Conservation (phyloP, 2,888 invertebrate species). For the Syritta pipiens region DNA sequence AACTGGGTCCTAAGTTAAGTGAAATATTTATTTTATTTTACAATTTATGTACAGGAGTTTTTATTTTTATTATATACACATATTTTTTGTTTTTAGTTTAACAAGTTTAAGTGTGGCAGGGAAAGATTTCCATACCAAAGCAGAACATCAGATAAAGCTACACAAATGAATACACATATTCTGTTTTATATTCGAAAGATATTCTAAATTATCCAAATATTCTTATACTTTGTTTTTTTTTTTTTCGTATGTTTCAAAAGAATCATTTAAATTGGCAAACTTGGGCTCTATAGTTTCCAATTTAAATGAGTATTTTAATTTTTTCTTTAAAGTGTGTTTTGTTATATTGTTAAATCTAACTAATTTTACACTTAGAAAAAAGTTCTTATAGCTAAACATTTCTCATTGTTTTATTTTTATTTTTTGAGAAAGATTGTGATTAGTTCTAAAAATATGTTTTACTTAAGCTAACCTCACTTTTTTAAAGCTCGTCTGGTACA, state of each 20-base stretch:
- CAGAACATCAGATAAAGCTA: too few relatives aligned
- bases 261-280: conserved; percentile 78
- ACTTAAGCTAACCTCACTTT: not conserved
- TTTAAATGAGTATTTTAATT: conserved; percentile 74
- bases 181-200: too few relatives aligned
- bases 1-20: too few relatives aligned
- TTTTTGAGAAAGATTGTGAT: too few relatives aligned
- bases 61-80: conserved; percentile 1
- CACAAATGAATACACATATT: too few relatives aligned
- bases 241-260: conserved; percentile 28
- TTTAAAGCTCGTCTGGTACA: conserved; percentile 8
- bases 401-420: too few relatives aligned
- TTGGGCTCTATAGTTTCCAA: conserved; percentile 79
- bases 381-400: too few relatives aligned
- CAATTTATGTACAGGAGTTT: conserved; percentile 20
- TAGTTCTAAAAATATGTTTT: not conserved
- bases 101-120: not conserved
- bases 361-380: not conserved
- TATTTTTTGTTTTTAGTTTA: not conserved
- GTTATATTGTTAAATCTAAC: conserved; percentile 3
- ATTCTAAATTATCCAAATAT: not conserved
- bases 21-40: conserved; percentile 1
- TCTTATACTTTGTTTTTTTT: not conserved
- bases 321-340: not conserved
- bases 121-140: not conserved